Percentiles rank a stretch among this genome's conserved stretches.
Evolutionary conservation across 2,888 invertebrate species (phyloP).

Genomic region (Slavum lentiscoides): DNA sequence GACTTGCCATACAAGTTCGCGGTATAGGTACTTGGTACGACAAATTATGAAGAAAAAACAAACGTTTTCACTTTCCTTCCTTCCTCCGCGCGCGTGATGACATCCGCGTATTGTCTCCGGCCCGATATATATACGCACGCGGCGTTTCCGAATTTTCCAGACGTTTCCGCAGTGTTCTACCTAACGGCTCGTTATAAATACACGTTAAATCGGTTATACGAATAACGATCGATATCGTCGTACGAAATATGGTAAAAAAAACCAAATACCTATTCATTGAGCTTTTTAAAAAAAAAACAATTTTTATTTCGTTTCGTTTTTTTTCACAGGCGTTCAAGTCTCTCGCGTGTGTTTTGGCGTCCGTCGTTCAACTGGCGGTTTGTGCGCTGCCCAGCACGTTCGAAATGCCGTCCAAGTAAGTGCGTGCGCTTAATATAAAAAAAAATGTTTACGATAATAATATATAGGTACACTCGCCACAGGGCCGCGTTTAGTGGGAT

Average conservation of each 20-base stretch:
- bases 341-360: conserved; percentile 1
- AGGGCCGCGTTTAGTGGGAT: too few relatives aligned
- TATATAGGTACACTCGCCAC: too few relatives aligned
- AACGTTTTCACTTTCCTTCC: conserved; percentile 28
- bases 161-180: conserved; percentile 4
- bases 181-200: background rate
- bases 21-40: background rate
- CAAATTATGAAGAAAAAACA: background rate
- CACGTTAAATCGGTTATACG: background rate
- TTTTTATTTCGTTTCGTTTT: background rate
- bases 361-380: background rate
- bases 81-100: background rate
- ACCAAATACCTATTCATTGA: too few relatives aligned
- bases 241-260: background rate
- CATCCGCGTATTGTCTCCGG: conserved; percentile 41
- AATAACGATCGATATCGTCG: too few relatives aligned
- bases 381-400: conserved; percentile 34
- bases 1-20: background rate
- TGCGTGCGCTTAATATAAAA: background rate
- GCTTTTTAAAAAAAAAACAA: too few relatives aligned
- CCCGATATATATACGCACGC: conserved; percentile 11
- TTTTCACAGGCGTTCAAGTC: conserved; percentile 26
- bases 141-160: conserved; percentile 1
- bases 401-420: conserved; percentile 48
- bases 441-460: background rate